Evolutionary conservation across 1,140 invertebrate genomes (phyloP), one percentile per base, ranked within the genome.

Genomic region (Bombus sylvicola): DNA sequence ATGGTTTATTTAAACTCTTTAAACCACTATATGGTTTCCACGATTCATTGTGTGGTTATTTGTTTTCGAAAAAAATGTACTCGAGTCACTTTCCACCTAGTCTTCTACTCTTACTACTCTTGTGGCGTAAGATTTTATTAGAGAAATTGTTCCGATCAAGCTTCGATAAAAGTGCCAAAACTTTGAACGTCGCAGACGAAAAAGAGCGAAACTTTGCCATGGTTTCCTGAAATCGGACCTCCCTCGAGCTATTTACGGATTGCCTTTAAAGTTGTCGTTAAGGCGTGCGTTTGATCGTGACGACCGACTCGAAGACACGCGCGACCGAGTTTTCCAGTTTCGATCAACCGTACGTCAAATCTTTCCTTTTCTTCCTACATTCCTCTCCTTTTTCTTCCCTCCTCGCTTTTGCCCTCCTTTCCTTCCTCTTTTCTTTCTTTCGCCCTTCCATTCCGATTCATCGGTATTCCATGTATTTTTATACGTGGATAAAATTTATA

Each of bases 201-300:
- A 79, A 78, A 59, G 59, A 71, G 18, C 43, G 13, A 59, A 83
- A n/a, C 47, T 59, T 84, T 77, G 82, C 75, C 75, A 79, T 64
- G 22, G n/a, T 75, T 25, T 59, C 43, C 47, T n/a, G 37, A 78
- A 59, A 13, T 57, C 74, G 37, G 66, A 72, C 64, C 66, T 71
- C 66, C 82, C 8, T 25, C 31, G 37, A 72, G 82, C n/a, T 84
- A 84, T 84, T 84, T 84, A 64, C 75, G 39, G 75, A 41, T 37
- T 12, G 37, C 37, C n/a, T 37, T 76, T 76, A 76, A 77, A 53
- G 34, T 22, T 62, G 73, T 83, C 59, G 59, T 78, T 78, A 34
- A 59, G 64, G 6, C 47, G 6, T 22, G 12, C 41, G 73, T 84
- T 66, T 71, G 74, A 84, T 84, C 53, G 75, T 79, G 82, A 84